Base-by-base conservation (phyloP, 1,140 invertebrate genomes). In the Hypothenemus hampei region DNA sequence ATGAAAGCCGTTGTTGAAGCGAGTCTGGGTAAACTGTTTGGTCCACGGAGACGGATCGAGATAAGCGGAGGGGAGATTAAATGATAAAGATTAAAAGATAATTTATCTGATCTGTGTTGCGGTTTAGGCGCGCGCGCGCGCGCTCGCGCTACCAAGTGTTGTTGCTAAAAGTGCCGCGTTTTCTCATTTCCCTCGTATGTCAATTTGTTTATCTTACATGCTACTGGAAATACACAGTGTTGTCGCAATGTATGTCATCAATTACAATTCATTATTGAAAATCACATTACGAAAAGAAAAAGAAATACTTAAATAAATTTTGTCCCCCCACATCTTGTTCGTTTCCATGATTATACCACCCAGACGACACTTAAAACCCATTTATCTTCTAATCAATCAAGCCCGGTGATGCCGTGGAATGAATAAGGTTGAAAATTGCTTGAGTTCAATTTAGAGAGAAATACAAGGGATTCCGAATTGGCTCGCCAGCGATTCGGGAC, bases 321-420 rank as follows among this genome's bases (percentile, higher is more conserved):
- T 16, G 45, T 47, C 45, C 29, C n/a, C n/a, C 26, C 29, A 49
- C 40, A 31, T 51, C 36, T 59, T 46, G 49, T 57, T 50, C 19
- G 33, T 36, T 46, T 43, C 36, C 35, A 10, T 31, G 53, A 51
- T 40, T 20, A 61, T 65, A 57, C 63, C 65, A 65, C 63, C 64
- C 65, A 57, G 44, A 54, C 53, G 53, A 60, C 63, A 60, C 53
- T 68, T 64, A 53, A 65, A 51, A 59, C 57, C 58, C 61, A 69
- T 69, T 69, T 69, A 69, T 69, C 67, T 65, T 67, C 59, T 69
- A 68, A 69, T 69, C 67, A 69, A 69, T 69, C 67, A 69, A 62
- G 56, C 46, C 47, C n/a, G 59, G 39, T 45, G 53, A 56, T 62
- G 65, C 61, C 65, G 62, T 45, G 19, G 20, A 23, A 35, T 24